phyloP scores from a whole-genome alignment of 2,888 invertebrate genomes.

The Slavum lentiscoides region DNA sequence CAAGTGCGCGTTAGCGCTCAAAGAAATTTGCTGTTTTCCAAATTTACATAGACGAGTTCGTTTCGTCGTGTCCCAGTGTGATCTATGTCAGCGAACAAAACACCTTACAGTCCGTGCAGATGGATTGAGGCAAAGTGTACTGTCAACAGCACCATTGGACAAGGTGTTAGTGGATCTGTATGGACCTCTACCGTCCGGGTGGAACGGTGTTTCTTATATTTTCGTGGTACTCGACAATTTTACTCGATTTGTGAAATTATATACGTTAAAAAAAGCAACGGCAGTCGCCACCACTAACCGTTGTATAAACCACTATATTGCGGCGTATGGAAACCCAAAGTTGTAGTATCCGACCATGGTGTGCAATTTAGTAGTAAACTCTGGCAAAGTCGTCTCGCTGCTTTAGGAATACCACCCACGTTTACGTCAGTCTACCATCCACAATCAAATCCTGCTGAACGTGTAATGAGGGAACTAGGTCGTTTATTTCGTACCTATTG shows the following conservation, averaged over 20 bases:
- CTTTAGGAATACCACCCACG: neutral
- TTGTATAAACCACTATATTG: neutral
- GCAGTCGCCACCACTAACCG: neutral
- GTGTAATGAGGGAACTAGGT: neutral
- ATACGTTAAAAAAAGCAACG: neutral
- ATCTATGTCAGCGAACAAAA: slow-evolving; percentile 6
- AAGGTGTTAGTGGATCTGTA: neutral
- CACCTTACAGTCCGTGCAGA: neutral
- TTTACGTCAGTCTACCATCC: neutral
- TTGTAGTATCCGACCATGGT: neutral
- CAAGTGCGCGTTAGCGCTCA: neutral
- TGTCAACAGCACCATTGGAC: neutral
- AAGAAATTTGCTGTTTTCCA: neutral
- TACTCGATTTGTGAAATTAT: neutral
- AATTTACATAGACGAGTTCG: neutral
- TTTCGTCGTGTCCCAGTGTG: neutral
- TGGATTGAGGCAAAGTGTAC: neutral
- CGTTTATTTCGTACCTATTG: neutral
- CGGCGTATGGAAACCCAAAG: neutral
- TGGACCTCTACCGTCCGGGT: neutral
- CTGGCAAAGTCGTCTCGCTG: neutral
- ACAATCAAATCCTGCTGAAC: neutral
- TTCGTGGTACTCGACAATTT: slow-evolving; percentile 3
- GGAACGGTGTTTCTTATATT: slow-evolving; percentile 1
- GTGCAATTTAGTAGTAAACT: neutral